phyloP scores from a whole-genome alignment of 1,140 invertebrate genomes.

The Leguminivora glycinivorella region DNA sequence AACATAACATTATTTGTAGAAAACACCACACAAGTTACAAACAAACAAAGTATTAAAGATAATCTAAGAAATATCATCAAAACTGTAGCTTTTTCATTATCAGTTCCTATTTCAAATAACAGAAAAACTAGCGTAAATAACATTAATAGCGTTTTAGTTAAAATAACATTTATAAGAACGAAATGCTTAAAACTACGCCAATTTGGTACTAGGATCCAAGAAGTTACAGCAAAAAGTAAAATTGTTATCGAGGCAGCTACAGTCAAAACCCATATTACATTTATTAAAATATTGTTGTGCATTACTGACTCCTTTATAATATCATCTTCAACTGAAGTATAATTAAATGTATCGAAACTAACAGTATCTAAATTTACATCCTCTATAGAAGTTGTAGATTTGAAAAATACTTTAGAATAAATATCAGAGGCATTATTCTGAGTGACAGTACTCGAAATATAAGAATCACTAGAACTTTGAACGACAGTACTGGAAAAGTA shows the following conservation, averaged over 20 bases:
- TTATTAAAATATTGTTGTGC: background rate
- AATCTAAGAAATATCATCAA: background rate
- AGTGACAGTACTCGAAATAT: no score
- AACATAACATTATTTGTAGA: background rate
- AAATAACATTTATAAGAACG: background rate
- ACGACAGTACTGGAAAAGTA: no score
- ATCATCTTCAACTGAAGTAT: background rate
- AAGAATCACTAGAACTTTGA: no score
- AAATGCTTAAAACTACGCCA: background rate
- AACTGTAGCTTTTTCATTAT: background rate
- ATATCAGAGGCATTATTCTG: background rate
- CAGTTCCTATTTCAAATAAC: background rate
- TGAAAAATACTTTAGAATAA: background rate
- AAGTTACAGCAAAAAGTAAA: background rate
- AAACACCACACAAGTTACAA: background rate
- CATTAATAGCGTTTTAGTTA: background rate
- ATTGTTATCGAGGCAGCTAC: background rate
- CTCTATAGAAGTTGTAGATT: background rate
- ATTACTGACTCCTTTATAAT: background rate
- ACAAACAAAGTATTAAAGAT: constrained; percentile 9
- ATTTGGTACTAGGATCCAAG: background rate
- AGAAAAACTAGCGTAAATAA: background rate
- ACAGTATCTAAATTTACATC: no score
- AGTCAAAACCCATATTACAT: background rate
- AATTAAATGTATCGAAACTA: background rate